These are phyloP conservation scores for Metridium senile DNA, from an alignment of 92 coral and sea anemone species.

Conservation along the genomic window DNA sequence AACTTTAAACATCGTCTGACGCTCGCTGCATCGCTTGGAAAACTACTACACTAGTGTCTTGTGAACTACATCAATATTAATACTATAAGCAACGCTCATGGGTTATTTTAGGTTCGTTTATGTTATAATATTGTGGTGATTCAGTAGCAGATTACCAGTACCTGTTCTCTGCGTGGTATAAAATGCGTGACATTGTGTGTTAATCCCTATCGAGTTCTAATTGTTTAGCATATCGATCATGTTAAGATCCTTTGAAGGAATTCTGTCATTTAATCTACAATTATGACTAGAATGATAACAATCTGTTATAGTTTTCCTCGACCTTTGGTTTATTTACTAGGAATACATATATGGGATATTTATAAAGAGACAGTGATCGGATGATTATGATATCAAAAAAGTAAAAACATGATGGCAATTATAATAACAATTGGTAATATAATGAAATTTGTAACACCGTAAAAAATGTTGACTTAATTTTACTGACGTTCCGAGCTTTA, in stretches of 20 bases:
- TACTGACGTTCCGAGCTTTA: no score
- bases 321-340: neutral
- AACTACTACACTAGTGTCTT: neutral
- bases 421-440: no score
- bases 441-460: no score
- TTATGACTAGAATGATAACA: neutral
- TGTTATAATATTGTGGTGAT: neutral
- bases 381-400: no score
- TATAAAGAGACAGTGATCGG: no score
- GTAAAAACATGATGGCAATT: no score
- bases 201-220: neutral
- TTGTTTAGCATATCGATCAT: neutral
- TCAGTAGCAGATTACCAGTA: constrained; percentile 1
- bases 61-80: neutral
- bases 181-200: constrained; percentile 31
- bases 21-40: neutral
- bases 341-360: no score
- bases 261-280: neutral
- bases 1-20: constrained; percentile 19
- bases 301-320: neutral
- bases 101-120: neutral
- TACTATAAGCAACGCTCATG: neutral
- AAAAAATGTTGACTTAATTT: no score
- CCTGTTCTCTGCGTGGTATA: neutral
- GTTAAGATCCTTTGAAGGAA: neutral